Base-by-base conservation (phyloP, 2,797 vertebrate species). In the Macroramphosus scolopax region DNA sequence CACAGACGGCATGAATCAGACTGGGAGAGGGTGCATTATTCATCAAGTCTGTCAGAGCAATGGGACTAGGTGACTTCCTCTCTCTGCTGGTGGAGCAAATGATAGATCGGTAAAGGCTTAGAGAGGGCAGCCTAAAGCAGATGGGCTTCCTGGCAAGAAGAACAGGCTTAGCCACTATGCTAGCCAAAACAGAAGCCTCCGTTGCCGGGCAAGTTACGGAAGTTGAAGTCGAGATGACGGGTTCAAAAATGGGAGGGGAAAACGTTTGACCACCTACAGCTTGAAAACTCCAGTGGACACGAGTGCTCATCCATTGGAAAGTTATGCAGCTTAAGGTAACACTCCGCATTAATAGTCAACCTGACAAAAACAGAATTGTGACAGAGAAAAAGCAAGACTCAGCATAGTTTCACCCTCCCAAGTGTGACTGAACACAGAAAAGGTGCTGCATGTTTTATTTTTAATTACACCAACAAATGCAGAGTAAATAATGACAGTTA, bases 251-350 rank as follows among this genome's bases (percentile, higher is more conserved):
- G 70, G 57, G 16, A 54, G 43, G 76, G 68, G 71, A 32, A 68
- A 51, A 68, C 49, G 22, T 78, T 56, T 14, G 68, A 84, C 86
- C 81, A 98, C 96, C 85, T 95, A 98, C 96, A 98, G 92, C 96
- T 98, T 59, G 96, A 98, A 91, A 98, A 98, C 83, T 97, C 96
- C 89, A 98, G 89, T 31, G 96, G 96, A 79, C 96, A 98, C 64
- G 96, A 98, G 80, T 98, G 95, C 63, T 96, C 94, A 89, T 98
- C 96, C 96, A 98, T 98, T 65, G 96, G 96, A 90, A 98, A 98
- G 87, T 98, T 98, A 91, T 98, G 96, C 89, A 98, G 95, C 87
- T 98, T 96, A 89, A 98, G 94, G 78, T 98, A 97, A 85, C 96
- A 98, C 90, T 98, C 95, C 85, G 95, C 95, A 90, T 97, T 97